phyloP scores from a whole-genome alignment of 2,797 vertebrate species.

The Phrynocephalus forsythii region DNA sequence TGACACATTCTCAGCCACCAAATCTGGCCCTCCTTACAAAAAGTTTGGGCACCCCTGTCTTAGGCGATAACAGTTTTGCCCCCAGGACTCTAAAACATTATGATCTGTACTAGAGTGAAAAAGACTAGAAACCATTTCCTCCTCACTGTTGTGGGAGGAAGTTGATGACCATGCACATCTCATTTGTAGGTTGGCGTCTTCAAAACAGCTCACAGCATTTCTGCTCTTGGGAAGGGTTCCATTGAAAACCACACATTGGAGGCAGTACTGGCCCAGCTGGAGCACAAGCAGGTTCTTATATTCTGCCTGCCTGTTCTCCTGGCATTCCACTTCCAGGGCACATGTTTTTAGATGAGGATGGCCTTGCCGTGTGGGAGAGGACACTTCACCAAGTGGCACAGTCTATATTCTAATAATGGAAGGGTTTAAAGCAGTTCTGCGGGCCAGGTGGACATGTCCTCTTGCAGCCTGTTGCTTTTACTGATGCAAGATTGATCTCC shows the following conservation, averaged over 20 bases:
- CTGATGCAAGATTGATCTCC: background rate
- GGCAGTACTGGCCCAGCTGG: background rate
- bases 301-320: background rate
- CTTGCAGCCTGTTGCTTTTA: background rate
- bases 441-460: background rate
- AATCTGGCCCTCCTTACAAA: too few relatives aligned
- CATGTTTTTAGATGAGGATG: background rate
- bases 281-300: background rate
- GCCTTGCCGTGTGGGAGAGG: background rate
- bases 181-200: background rate
- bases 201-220: background rate
- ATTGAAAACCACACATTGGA: background rate
- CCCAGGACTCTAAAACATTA: background rate
- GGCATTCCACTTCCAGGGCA: too few relatives aligned
- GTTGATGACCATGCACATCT: background rate
- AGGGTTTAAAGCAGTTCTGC: background rate
- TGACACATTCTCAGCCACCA: too few relatives aligned
- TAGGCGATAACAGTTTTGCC: too few relatives aligned
- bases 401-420: constrained; percentile 4
- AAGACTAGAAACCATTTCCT: background rate
- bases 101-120: background rate
- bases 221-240: background rate
- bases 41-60: too few relatives aligned
- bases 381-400: background rate
- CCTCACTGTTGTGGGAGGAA: background rate